A percentile compares a stretch with the other conserved stretches of the same genome.
Conservation (phyloP, 35 echinoderm and acorn worm genomes). For the Stichopus chloronotus region DNA sequence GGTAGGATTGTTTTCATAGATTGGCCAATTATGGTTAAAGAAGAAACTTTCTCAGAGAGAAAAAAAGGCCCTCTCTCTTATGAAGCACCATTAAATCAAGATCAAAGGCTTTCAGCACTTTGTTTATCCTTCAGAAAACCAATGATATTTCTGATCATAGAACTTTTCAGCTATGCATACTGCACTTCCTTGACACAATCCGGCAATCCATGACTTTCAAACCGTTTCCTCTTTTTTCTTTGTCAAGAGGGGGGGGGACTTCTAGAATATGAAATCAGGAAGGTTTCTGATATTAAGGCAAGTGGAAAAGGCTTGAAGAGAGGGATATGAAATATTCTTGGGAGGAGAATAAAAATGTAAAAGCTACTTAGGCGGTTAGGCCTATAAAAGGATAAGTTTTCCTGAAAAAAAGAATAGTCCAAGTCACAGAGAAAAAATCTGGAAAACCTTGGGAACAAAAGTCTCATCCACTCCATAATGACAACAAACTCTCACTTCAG, state of each 20-base stretch:
- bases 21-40: not conserved
- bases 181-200: not conserved
- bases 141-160: not conserved
- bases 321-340: too few relatives aligned
- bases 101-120: not conserved
- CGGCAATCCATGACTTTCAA: not conserved
- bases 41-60: not conserved
- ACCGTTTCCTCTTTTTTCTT: not conserved
- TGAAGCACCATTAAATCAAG: not conserved
- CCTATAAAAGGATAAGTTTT: too few relatives aligned
- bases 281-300: too few relatives aligned
- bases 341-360: too few relatives aligned
- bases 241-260: not conserved
- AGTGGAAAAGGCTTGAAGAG: too few relatives aligned
- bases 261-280: too few relatives aligned
- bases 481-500: too few relatives aligned
- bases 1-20: not conserved
- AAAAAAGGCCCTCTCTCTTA: not conserved
- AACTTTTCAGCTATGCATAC: not conserved
- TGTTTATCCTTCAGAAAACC: not conserved
- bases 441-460: too few relatives aligned
- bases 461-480: too few relatives aligned
- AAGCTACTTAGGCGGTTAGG: too few relatives aligned
- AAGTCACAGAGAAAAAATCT: too few relatives aligned
- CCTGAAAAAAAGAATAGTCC: too few relatives aligned